Evolutionary conservation across 2,797 vertebrate genomes (phyloP), one percentile per base, ranked within the genome.

Genomic region (Siniperca scherzeri): DNA sequence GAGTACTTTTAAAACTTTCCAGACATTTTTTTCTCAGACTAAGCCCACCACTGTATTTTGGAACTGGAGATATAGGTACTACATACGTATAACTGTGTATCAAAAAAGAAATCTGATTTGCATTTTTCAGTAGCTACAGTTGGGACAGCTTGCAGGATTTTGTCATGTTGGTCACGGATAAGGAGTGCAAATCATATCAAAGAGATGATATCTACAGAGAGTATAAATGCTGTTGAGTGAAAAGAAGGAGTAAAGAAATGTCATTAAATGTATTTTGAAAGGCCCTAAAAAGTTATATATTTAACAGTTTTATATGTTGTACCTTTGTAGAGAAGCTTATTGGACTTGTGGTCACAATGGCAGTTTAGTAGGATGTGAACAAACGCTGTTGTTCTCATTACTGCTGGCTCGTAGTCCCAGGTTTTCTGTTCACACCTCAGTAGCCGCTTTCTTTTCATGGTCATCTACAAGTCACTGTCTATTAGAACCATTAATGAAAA

Each of bases 251-350:
- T 61, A 95, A 97, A 96, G 93, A 95, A 87, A 97, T 96, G 97
- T 98, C 97, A 99, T 98, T 98, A 97, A 98, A 97, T 98, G 98
- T 99, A 99, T 99, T 99, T 99, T 99, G 97, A 98, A 97, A 98
- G 97, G 96, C 97, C 96, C 97, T 97, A 93, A 94, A 98, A 94
- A 98, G 97, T 98, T 99, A 98, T 99, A 99, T 99, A 99, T 99
- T 99, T 99, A 99, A 98, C 98, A 99, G 96, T 99, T 99, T 99
- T 99, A 97, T 99, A 99, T 98, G 98, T 98, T 98, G 98, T 99
- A 98, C 97, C 98, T 99, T 99, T 99, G 98, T 99, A 99, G 97
- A 98, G 96, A 99, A 97, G 95, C 96, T 97, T 99, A 98, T 98
- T 97, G 97, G 97, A 98, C 97, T 98, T 97, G 96, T 97, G 97